Evolutionary conservation across 2,888 invertebrate genomes (phyloP).

Genomic region (Lepidocyrtoides sp.): DNA sequence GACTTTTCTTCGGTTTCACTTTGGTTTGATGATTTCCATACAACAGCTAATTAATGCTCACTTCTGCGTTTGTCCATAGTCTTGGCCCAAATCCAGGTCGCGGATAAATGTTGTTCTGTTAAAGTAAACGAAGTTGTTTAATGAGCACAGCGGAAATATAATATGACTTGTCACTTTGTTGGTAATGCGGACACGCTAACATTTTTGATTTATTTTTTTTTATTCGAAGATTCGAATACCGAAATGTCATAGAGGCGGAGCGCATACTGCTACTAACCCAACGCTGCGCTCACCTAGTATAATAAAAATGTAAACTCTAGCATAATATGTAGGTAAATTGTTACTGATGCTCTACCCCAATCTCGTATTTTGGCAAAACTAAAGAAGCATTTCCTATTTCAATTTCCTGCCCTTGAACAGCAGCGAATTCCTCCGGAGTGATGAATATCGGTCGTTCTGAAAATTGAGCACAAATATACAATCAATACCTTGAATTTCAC

Average conservation of each 20-base stretch:
- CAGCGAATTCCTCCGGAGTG: conserved; percentile 83
- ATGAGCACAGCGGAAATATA: no score
- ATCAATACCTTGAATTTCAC: not conserved
- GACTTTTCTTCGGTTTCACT: no score
- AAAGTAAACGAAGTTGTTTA: conserved; percentile 40
- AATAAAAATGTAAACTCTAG: conserved; percentile 10
- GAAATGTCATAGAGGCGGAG: no score
- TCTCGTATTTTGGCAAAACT: conserved; percentile 78
- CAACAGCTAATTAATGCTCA: no score
- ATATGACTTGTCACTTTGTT: not conserved
- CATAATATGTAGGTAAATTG: no score
- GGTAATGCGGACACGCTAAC: no score
- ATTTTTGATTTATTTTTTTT: no score
- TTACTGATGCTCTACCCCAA: no score
- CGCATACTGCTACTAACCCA: no score
- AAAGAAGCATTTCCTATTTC: conserved; percentile 69
- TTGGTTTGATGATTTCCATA: no score
- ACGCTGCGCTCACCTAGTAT: no score
- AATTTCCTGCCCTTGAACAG: conserved; percentile 64
- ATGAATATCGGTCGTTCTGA: conserved; percentile 79
- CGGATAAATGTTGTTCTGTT: conserved; percentile 73
- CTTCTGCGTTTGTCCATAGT: conserved; percentile 83
- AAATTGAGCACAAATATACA: not conserved
- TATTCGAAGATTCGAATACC: no score
- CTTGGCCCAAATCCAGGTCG: conserved; percentile 82